A percentile compares a stretch with the other conserved stretches of the same genome.
These are phyloP conservation scores for Neodontobutis hainanensis DNA, from an alignment of 2,113 vertebrate species.

Conservation along the genomic window DNA sequence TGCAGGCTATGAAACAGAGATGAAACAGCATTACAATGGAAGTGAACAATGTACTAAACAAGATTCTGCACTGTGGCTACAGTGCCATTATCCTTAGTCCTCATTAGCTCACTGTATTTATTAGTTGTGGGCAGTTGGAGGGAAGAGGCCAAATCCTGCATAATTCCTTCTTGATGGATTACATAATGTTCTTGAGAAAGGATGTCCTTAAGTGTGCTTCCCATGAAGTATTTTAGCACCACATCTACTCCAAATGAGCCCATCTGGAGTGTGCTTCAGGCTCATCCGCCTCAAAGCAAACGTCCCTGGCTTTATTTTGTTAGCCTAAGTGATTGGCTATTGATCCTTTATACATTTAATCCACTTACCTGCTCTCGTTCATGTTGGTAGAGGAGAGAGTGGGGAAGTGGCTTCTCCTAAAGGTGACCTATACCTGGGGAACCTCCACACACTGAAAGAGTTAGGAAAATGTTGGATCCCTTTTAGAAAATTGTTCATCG, in stretches of 20 bases:
- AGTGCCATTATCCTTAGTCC: constrained; percentile 50
- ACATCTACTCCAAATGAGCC: constrained; percentile 29
- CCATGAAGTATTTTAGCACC: constrained; percentile 1
- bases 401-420: constrained; percentile 26
- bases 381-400: constrained; percentile 47
- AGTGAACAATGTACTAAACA: constrained; percentile 15
- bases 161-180: constrained; percentile 60
- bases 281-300: constrained; percentile 28
- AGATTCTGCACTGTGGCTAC: constrained; percentile 3
- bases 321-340: constrained; percentile 79
- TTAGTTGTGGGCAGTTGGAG: constrained; percentile 35
- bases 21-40: constrained; percentile 33
- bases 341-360: constrained; percentile 76
- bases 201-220: constrained; percentile 37
- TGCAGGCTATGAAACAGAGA: constrained; percentile 32
- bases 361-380: constrained; percentile 70
- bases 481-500: background rate
- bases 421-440: constrained; percentile 66
- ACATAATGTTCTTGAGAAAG: constrained; percentile 43
- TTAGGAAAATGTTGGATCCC: background rate
- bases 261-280: constrained; percentile 21
- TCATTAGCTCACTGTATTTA: constrained; percentile 55
- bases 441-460: background rate
- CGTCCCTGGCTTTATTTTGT: constrained; percentile 51
- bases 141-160: constrained; percentile 40